phyloP scores from a whole-genome alignment of 2,797 vertebrate species.

The Hemibagrus guttatus region DNA sequence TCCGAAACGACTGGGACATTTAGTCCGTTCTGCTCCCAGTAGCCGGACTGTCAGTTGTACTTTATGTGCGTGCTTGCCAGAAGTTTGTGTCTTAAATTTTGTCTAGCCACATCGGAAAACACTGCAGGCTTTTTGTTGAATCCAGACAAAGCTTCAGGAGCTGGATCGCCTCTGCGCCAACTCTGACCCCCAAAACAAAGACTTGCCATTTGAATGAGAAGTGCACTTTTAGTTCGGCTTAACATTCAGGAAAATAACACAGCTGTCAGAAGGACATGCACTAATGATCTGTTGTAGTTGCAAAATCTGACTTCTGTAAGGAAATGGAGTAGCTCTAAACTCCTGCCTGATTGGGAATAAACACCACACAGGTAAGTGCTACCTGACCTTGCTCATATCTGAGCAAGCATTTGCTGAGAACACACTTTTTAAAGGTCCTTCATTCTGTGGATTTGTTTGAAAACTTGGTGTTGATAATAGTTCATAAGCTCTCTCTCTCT shows the following conservation, averaged over 20 bases:
- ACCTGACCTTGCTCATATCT: background rate
- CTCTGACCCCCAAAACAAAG: slow-evolving; percentile 3
- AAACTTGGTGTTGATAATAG: background rate
- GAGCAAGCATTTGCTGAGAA: background rate
- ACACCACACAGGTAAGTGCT: slow-evolving; percentile 20
- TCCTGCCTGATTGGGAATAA: background rate
- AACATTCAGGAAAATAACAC: background rate
- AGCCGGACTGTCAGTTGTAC: slow-evolving; percentile 11
- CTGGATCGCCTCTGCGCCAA: background rate
- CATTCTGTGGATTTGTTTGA: background rate
- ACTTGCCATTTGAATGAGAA: slow-evolving; percentile 7
- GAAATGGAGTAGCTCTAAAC: background rate
- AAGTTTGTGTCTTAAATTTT: background rate
- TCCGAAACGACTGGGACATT: slow-evolving; percentile 6
- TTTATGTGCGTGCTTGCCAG: background rate
- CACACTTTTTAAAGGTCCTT: background rate
- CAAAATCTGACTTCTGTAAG: background rate
- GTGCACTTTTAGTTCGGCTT: slow-evolving; percentile 2
- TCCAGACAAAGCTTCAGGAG: background rate
- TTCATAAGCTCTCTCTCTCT: too few species aligned
- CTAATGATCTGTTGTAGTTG: too few species aligned
- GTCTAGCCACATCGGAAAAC: background rate
- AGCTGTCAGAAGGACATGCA: slow-evolving; percentile 4
- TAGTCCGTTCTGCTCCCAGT: slow-evolving; percentile 17
- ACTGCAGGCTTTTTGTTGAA: background rate